These are phyloP conservation scores for Gobio occitaniae DNA, from an alignment of 2,797 vertebrate genomes.

Conservation along the genomic window DNA sequence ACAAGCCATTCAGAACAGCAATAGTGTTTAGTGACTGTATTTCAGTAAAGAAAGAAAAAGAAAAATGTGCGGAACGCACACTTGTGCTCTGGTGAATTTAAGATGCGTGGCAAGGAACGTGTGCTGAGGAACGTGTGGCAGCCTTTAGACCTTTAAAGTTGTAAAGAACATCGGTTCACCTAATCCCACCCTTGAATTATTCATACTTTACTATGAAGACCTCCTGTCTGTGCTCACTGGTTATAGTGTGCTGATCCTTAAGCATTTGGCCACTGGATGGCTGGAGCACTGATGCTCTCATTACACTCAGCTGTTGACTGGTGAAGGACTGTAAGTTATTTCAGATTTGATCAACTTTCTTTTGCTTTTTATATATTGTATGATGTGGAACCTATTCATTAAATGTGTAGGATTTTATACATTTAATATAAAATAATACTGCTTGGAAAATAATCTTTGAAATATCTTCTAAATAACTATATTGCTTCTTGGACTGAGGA, in stretches of 20 bases:
- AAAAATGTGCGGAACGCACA: background rate
- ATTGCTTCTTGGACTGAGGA: background rate
- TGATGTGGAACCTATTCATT: background rate
- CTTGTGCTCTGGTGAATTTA: background rate
- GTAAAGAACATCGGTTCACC: slow-evolving; percentile 67
- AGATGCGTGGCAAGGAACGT: background rate
- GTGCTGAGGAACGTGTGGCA: slow-evolving; percentile 25
- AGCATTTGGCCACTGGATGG: slow-evolving; percentile 62
- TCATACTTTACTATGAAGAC: slow-evolving; percentile 72
- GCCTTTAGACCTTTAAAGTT: background rate
- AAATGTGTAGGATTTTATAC: background rate
- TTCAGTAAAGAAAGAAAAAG: background rate
- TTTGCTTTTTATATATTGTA: background rate
- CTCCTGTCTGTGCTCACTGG: slow-evolving; percentile 74
- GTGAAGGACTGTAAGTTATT: slow-evolving; percentile 32
- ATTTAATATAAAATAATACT: background rate
- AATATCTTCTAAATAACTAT: background rate
- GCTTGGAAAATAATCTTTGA: background rate
- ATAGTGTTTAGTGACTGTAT: background rate
- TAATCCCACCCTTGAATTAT: slow-evolving; percentile 81
- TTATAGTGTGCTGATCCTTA: slow-evolving; percentile 70
- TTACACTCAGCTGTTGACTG: slow-evolving; percentile 10
- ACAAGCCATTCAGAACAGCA: background rate
- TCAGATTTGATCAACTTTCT: background rate
- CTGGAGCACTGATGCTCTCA: slow-evolving; percentile 44